Evolutionary conservation across 2,797 vertebrate genomes (phyloP).

Genomic region (Tolypeutes matacus): DNA sequence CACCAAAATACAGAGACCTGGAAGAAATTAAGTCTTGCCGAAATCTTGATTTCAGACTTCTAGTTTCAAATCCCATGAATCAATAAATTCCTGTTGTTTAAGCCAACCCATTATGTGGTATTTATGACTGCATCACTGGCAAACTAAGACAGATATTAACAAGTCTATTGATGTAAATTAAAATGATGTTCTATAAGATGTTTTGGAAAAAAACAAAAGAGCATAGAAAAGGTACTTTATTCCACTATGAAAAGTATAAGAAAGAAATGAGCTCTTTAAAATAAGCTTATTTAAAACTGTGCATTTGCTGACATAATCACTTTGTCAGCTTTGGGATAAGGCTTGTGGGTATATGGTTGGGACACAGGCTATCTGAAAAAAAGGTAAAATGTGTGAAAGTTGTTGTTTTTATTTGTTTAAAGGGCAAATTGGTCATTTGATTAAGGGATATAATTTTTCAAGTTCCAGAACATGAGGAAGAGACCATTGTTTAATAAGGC

Average conservation of each 20-base stretch:
- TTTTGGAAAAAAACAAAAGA: neutral
- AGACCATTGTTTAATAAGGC: neutral
- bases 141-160: neutral
- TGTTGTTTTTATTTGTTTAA: neutral
- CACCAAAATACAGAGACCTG: too few relatives aligned
- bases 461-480: neutral
- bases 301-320: conserved; percentile 2
- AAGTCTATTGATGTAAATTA: neutral
- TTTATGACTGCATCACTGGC: too few relatives aligned
- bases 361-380: neutral
- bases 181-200: neutral
- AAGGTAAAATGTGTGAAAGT: conserved; percentile 4
- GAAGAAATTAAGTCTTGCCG: too few relatives aligned
- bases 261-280: neutral
- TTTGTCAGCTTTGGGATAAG: neutral
- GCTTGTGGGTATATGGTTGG: neutral
- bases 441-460: conserved; percentile 12
- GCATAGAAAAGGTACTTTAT: neutral
- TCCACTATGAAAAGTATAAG: neutral
- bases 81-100: too few relatives aligned
- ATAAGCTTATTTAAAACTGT: neutral
- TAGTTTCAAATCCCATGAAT: too few relatives aligned
- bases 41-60: too few relatives aligned
- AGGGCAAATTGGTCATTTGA: neutral
- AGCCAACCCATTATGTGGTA: too few relatives aligned